Conservation (phyloP, 2,113 vertebrate species). For the Micronycteris hirsuta region DNA sequence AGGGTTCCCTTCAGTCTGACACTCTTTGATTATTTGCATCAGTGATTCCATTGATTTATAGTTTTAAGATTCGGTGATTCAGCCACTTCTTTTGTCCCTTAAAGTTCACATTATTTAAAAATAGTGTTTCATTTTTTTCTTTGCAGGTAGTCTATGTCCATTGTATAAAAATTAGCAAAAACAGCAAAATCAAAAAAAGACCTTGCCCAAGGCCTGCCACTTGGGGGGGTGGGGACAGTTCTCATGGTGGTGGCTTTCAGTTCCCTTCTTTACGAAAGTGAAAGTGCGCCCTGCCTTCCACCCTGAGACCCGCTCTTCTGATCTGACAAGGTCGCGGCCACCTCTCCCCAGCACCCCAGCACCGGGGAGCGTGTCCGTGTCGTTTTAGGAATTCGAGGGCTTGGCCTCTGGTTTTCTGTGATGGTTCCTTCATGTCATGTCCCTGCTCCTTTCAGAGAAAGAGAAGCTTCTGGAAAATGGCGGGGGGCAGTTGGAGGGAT, state of each 20-base stretch:
- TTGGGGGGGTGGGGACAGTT: not conserved
- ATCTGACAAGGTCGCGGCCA: not conserved
- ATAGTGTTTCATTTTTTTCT: not conserved
- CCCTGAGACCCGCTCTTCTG: not conserved
- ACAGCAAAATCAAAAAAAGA: not conserved
- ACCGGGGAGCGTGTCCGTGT: not conserved
- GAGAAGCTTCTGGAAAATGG: not conserved
- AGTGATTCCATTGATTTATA: not conserved
- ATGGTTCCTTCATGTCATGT: not conserved
- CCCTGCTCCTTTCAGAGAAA: not conserved
- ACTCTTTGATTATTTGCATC: not conserved
- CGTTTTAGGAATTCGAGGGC: not conserved
- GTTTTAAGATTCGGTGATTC: not conserved
- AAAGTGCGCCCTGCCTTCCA: fast-evolving
- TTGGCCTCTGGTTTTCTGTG: not conserved
- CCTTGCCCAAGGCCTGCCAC: not conserved
- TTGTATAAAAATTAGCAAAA: not conserved
- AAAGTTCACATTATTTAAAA: not conserved
- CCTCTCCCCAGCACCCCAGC: not conserved
- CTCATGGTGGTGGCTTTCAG: fast-evolving
- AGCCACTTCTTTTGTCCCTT: not conserved
- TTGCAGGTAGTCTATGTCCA: not conserved
- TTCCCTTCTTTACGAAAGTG: not conserved
- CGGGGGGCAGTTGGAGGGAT: too few species aligned
- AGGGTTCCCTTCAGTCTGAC: not conserved